Evolutionary conservation across 92 coral and sea anemone genomes (phyloP), one percentile per base, ranked within the genome.

Genomic region (Ricordea florida): DNA sequence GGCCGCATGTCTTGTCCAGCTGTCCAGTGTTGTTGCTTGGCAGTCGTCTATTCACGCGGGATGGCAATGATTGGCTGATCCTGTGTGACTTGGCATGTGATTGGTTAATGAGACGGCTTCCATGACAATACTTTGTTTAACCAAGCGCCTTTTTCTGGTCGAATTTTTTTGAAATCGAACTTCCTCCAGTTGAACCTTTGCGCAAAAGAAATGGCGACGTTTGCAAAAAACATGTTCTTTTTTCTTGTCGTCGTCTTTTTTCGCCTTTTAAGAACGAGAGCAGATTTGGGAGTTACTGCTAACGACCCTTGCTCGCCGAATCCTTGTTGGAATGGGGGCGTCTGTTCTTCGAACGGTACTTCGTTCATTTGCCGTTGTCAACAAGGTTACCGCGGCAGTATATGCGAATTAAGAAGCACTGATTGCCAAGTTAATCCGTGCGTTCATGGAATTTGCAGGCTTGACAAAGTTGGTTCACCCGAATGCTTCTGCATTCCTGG

Each of bases 251-350:
- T 62, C 47, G 67, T 58, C 23, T 84, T 17, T 24, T 49, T 56
- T 34, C 45, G 16, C 13, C 33, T 69, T 69, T 69, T 45, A 10
- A 32, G 29, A 18, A 43, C 69, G 33, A 35, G 44, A 53, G 47
- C 69, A 18, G 43, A 32, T 24, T 29, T 23, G 10, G 79, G 44
- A 30, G 66, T 76, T 23, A 72, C 79, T 13, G 26, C 28, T 18
- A 33, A 74, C 46, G 62, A 78, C 66, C 90, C 88, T 22, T 94
- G 98, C 72, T 78, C 91, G 23, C 90, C 96, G 22, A 79, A 90
- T 40, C 98, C 97, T n/a, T 94, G 98, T 57, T 84, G 51, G 53
- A 94, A 94, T 79, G 85, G 66, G 10, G 98, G 98, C 22, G 20
- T 80, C 37, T 94, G 98, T 36, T 52, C 71, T 18, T 31, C 82